phyloP scores from a whole-genome alignment of 2,113 vertebrate genomes.

The Hyaena hyaena region DNA sequence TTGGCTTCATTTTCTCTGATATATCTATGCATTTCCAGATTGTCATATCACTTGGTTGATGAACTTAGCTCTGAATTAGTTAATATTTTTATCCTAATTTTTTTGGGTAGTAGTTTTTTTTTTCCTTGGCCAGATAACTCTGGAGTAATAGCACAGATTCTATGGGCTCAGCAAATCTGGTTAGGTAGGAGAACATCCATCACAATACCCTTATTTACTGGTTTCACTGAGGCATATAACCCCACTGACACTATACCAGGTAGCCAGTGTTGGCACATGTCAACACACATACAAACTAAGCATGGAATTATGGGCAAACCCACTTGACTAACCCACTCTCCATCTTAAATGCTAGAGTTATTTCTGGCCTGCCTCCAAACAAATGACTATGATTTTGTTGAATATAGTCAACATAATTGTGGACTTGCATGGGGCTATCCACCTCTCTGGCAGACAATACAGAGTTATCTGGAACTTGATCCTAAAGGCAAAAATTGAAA shows the following conservation, averaged over 20 bases:
- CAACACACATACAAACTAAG: background rate
- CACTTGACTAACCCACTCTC: background rate
- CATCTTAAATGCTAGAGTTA: background rate
- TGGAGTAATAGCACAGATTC: background rate
- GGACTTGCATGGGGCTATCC: background rate
- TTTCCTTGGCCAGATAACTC: background rate
- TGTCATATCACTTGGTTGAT: background rate
- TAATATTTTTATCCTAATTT: background rate
- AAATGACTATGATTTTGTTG: background rate
- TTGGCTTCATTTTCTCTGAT: background rate
- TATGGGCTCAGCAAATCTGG: background rate
- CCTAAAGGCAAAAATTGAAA: background rate
- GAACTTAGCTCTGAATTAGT: background rate
- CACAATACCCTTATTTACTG: background rate
- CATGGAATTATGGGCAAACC: background rate
- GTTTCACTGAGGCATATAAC: background rate
- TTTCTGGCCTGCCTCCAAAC: background rate
- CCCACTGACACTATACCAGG: background rate
- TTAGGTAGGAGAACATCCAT: background rate
- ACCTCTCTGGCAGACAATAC: background rate
- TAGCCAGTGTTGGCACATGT: background rate
- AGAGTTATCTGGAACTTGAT: background rate
- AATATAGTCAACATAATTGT: background rate
- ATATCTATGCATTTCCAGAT: background rate
- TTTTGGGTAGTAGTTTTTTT: background rate